Conservation (phyloP, 2,113 vertebrate genomes). For the Eidolon helvum region DNA sequence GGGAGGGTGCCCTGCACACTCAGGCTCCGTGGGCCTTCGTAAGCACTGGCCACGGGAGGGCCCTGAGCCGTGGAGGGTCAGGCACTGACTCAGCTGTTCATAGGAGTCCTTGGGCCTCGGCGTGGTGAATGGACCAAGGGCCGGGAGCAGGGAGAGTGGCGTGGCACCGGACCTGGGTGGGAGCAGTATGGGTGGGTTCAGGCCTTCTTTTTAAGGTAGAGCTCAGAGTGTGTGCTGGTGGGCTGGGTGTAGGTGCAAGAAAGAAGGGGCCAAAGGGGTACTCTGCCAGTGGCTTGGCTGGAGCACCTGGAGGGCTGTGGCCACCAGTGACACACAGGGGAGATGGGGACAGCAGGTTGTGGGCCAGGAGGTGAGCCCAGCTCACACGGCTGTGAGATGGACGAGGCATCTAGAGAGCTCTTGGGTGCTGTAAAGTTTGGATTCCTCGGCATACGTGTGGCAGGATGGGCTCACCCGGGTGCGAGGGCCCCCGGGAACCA, state of each 20-base stretch:
- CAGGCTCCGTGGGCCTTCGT: not conserved
- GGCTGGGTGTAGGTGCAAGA: not conserved
- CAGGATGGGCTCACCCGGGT: not conserved
- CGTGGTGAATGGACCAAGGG: not conserved
- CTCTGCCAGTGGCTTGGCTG: not conserved
- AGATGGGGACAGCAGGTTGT: too few species aligned
- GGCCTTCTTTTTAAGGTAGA: not conserved
- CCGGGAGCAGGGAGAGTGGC: not conserved
- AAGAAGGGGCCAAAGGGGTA: not conserved
- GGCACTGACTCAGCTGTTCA: not conserved
- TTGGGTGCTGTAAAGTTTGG: not conserved
- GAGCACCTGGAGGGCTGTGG: not conserved
- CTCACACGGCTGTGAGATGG: not conserved
- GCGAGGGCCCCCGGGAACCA: rapidly evolving
- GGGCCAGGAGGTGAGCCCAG: not conserved
- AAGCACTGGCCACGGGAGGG: not conserved
- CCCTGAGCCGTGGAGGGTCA: not conserved
- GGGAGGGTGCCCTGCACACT: not conserved
- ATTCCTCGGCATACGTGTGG: not conserved
- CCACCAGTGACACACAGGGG: not conserved
- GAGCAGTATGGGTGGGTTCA: not conserved
- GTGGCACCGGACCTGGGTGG: not conserved
- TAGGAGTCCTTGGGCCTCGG: not conserved
- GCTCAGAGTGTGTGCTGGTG: not conserved
- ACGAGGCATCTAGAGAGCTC: not conserved